phyloP scores from a whole-genome alignment of 2,113 vertebrate species.

The Pluvialis apricaria region DNA sequence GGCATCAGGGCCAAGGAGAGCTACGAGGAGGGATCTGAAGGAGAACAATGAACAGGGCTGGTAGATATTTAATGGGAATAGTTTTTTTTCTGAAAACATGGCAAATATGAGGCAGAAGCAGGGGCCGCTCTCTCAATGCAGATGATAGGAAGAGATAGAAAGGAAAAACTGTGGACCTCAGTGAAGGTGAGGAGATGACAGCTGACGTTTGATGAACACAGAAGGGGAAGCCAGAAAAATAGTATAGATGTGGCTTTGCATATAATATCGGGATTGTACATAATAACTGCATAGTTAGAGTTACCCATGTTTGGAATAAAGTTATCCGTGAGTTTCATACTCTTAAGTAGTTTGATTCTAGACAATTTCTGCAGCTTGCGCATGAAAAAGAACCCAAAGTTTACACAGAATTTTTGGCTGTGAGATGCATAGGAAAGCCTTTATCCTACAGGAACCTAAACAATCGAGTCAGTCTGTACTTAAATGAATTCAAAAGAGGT shows the following conservation, averaged over 20 bases:
- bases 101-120: background rate
- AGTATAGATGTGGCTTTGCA: background rate
- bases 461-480: background rate
- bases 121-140: background rate
- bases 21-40: background rate
- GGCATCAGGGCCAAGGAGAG: constrained; percentile 10
- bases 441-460: background rate
- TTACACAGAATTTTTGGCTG: background rate
- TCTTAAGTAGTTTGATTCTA: background rate
- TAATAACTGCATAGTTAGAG: too few relatives aligned
- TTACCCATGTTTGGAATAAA: background rate
- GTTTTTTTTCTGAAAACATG: background rate
- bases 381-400: background rate
- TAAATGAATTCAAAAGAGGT: background rate
- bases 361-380: background rate
- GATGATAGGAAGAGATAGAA: background rate
- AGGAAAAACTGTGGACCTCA: background rate
- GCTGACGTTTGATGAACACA: background rate
- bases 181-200: background rate
- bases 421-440: background rate
- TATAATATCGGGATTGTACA: background rate
- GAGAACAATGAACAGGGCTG: background rate
- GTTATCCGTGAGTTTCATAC: background rate
- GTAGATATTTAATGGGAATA: background rate
- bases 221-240: background rate